Conservation (phyloP, 2,113 vertebrate species). For the Triplophysa tibetana region DNA sequence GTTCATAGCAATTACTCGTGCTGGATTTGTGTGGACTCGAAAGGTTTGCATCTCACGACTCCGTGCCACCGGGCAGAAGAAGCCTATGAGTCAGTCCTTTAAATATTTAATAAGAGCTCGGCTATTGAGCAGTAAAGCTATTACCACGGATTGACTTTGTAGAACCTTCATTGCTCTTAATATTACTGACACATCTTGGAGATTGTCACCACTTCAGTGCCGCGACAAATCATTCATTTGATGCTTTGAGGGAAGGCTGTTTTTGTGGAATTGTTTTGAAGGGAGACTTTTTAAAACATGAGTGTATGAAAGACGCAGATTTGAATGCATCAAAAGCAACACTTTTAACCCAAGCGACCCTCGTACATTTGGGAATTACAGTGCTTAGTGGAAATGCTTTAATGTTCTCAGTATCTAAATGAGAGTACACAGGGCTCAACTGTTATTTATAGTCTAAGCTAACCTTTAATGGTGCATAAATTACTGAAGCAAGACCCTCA, state of each 20-base stretch:
- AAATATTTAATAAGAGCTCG: conserved; percentile 53
- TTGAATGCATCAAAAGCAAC: not conserved
- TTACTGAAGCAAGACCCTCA: not conserved
- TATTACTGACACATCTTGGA: conserved; percentile 36
- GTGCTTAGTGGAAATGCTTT: not conserved
- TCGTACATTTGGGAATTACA: not conserved
- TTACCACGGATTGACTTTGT: conserved; percentile 46
- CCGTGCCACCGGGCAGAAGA: conserved; percentile 27
- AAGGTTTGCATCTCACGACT: conserved; percentile 16
- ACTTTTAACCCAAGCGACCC: conserved; percentile 18
- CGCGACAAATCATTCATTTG: conserved; percentile 42
- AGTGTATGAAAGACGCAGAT: not conserved
- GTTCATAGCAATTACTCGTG: conserved; percentile 9
- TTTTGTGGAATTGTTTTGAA: not conserved
- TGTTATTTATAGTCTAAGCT: not conserved
- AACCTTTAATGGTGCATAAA: not conserved
- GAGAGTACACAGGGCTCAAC: not conserved
- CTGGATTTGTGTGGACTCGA: conserved; percentile 30
- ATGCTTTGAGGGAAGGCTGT: not conserved
- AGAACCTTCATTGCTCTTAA: conserved; percentile 41
- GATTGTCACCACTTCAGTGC: conserved; percentile 15
- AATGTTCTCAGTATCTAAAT: not conserved
- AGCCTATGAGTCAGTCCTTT: conserved; percentile 51
- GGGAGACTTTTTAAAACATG: not conserved
- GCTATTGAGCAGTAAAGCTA: conserved; percentile 47